Conservation (phyloP, 2,797 vertebrate species). For the Meda fulgida region DNA sequence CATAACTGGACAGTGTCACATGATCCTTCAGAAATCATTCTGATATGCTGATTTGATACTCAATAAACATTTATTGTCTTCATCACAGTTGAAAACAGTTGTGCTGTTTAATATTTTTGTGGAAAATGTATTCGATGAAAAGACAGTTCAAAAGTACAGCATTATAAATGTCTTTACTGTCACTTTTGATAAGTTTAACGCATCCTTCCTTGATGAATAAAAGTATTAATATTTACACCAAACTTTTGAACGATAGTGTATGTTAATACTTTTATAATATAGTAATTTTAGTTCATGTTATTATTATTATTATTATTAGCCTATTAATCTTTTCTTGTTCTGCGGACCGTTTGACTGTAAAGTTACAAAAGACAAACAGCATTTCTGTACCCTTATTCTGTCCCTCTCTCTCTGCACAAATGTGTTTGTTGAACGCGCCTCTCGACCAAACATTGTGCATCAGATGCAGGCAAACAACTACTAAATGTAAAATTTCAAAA, state of each 20-base stretch:
- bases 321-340: not conserved
- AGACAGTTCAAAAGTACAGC: not conserved
- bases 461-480: not conserved
- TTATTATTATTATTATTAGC: not conserved
- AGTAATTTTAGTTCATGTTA: not conserved
- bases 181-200: not conserved
- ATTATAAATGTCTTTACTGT: not conserved
- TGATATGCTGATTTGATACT: not conserved
- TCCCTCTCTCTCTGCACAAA: slow-evolving; percentile 49
- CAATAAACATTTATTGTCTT: not conserved
- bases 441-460: slow-evolving; percentile 46
- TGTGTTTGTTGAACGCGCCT: slow-evolving; percentile 39
- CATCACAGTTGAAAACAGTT: not conserved
- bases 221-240: not conserved
- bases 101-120: not conserved
- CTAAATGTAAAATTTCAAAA: not conserved
- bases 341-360: not conserved
- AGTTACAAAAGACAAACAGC: not conserved
- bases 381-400: slow-evolving; percentile 51
- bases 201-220: not conserved
- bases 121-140: not conserved
- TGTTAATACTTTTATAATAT: not conserved
- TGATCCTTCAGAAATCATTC: not conserved
- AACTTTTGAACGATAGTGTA: not conserved
- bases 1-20: not conserved